Evolutionary conservation across 2,888 invertebrate species (phyloP), one percentile per base, ranked within the genome.

Genomic region (Notocelia uddmanniana): DNA sequence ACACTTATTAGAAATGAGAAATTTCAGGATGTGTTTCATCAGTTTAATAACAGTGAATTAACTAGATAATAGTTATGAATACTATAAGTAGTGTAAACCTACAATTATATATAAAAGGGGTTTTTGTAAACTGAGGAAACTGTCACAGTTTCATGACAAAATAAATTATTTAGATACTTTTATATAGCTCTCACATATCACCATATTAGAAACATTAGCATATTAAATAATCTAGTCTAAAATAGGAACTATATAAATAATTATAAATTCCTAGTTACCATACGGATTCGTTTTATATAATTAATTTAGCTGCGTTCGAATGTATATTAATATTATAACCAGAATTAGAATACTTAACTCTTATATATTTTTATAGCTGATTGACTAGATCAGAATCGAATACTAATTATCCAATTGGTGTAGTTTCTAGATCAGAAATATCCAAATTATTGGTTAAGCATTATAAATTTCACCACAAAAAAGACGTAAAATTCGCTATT

Each of bases 1-100:
- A 58, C 19, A 8, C 3, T 37, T 19, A 41, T 60, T 48, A 48
- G 11, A 45, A 60, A 48, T 60, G 45, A 48, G 23, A 26, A 48
- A 57, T 57, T 18, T 57, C 11, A 31, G n/a, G 18, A 57, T 34
- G n/a, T 5, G 10, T 31, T 34, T 10, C 15, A 18, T 57, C 18
- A 18, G 34, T 34, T 57, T 31, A 10, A 34, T 55, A 18, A 18
- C 2, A n/a, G 21, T 52, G 19, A 21, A 5, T 54, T 54, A 6
- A 13, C 21, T 21, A 54, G 6, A 23, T 8, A 13, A 41, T 41
- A 15, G 37, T 41, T 41, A n/a, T 15, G 15, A 41, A 41, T 41
- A 41, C 37, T 41, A 15, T 6, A 5, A 15, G 15, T 41, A 41
- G 41, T 5, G 31, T 9, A 31, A 6, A 41, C 15, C 41, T 15